Percentiles rank a stretch among this genome's conserved stretches.
These are phyloP conservation scores for Nasonia oneida DNA, from an alignment of 2,888 invertebrate species.

Conservation along the genomic window DNA sequence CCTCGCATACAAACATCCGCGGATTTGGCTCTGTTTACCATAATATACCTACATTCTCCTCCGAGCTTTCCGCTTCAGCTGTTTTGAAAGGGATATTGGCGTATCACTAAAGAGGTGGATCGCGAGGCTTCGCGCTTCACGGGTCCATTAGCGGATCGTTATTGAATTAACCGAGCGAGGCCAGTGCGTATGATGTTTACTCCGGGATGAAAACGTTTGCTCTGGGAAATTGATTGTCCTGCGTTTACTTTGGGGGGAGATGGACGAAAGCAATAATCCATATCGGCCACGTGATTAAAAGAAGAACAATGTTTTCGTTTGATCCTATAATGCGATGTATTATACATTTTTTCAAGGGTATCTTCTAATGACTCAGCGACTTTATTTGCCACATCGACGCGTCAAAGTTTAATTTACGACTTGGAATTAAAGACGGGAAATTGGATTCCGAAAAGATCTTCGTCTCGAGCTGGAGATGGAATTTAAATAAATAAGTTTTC, in stretches of 20 bases:
- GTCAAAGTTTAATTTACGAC: conserved; percentile 23
- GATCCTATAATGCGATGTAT: not conserved
- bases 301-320: not conserved
- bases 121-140: not conserved
- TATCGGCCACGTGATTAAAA: too few relatives aligned
- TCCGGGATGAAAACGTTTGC: not conserved
- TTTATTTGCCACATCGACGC: not conserved
- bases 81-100: not conserved
- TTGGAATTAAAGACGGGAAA: conserved; percentile 11
- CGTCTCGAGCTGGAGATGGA: not conserved
- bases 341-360: not conserved
- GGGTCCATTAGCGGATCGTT: not conserved
- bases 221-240: not conserved
- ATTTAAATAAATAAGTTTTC: conserved; percentile 43
- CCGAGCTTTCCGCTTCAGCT: not conserved
- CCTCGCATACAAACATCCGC: not conserved
- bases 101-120: not conserved
- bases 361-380: not conserved
- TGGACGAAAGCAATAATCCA: not conserved
- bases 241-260: not conserved
- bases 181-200: not conserved
- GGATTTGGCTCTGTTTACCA: not conserved
- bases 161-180: not conserved
- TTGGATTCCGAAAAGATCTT: conserved; percentile 27
- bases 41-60: not conserved